Evolutionary conservation across 1,140 invertebrate species (phyloP).

Genomic region (Mercenaria mercenaria): DNA sequence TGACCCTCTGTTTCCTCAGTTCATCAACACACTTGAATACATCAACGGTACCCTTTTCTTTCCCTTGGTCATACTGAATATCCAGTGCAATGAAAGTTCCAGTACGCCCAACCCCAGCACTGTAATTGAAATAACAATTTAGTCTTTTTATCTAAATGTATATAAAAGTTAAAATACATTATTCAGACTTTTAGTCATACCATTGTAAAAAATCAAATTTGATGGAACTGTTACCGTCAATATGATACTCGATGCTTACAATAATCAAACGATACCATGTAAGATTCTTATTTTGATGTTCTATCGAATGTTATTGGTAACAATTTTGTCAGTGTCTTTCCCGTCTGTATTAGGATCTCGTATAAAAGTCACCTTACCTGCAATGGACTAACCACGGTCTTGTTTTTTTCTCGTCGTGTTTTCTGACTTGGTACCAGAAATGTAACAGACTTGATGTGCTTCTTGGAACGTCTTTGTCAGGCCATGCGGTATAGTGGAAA

Average conservation of each 20-base stretch:
- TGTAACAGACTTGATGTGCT: slow-evolving; percentile 83
- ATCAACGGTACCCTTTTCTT: slow-evolving; percentile 21
- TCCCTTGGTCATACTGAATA: slow-evolving; percentile 29
- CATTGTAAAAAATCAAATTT: no score
- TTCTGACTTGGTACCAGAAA: slow-evolving; percentile 52
- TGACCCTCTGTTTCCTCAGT: slow-evolving; percentile 53
- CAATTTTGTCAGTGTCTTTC: no score
- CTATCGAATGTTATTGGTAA: no score
- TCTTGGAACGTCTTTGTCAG: slow-evolving; percentile 96
- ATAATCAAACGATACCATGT: no score
- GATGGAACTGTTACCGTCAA: no score
- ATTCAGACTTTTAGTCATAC: no score
- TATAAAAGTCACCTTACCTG: slow-evolving; percentile 70
- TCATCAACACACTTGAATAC: slow-evolving; percentile 10
- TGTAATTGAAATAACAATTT: slow-evolving; percentile 58
- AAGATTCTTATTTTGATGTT: no score
- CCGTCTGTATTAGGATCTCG: no score
- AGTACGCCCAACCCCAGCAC: slow-evolving; percentile 97
- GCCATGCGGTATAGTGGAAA: slow-evolving; percentile 99
- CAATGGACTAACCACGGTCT: slow-evolving; percentile 67
- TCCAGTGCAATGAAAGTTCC: slow-evolving; percentile 95
- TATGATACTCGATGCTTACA: no score
- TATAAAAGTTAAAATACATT: no score
- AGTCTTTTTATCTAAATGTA: neutral
- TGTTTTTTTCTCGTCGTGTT: neutral